phyloP scores from a whole-genome alignment of 1,140 invertebrate genomes.

The Prorops nasuta region DNA sequence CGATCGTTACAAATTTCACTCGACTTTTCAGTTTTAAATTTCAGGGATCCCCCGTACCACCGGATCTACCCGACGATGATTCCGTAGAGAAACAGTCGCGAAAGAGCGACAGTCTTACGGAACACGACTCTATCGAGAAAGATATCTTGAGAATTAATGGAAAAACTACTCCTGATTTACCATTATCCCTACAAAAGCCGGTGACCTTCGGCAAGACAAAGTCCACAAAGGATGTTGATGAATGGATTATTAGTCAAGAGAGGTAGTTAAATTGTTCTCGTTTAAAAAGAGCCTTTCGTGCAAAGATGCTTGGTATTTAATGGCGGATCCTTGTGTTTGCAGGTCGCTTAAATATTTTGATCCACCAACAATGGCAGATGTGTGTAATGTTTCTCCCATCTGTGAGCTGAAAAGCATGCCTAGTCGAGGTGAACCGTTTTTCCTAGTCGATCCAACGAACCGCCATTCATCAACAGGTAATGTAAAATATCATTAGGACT shows the following conservation, averaged over 20 bases:
- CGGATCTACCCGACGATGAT: not conserved
- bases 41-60: not conserved
- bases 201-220: slow-evolving; percentile 18
- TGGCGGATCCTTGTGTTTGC: too few species aligned
- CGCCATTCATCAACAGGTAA: slow-evolving; percentile 25
- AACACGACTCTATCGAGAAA: not conserved
- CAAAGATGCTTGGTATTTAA: too few species aligned
- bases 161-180: not conserved
- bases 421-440: slow-evolving; percentile 18
- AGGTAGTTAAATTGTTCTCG: too few species aligned
- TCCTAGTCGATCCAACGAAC: slow-evolving; percentile 18
- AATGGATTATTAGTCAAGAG: slow-evolving; percentile 1
- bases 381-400: slow-evolving; percentile 4
- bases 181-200: slow-evolving; percentile 14
- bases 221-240: slow-evolving; percentile 8
- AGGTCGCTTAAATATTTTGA: too few species aligned
- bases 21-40: not conserved
- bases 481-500: not conserved
- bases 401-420: slow-evolving; percentile 2
- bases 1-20: too few species aligned
- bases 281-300: too few species aligned
- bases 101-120: not conserved
- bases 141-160: not conserved
- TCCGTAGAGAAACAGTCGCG: not conserved
- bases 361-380: slow-evolving; percentile 13